A percentile compares a stretch with the other conserved stretches of the same genome.
Conservation (phyloP, 2,797 vertebrate species). For the Myotis daubentonii region DNA sequence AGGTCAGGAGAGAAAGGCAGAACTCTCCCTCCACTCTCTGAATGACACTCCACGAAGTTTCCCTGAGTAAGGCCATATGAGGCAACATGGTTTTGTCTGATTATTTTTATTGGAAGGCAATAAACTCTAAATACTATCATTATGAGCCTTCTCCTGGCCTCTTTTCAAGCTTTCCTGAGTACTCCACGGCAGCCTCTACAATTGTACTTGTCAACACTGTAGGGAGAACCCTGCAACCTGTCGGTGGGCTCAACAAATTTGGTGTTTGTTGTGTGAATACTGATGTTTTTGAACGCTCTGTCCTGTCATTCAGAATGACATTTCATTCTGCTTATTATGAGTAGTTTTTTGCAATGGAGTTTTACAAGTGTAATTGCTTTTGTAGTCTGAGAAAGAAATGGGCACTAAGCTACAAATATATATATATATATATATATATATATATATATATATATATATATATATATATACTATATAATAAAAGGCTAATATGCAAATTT, state of each 20-base stretch:
- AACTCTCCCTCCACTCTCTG: constrained; percentile 63
- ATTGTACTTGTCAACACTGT: constrained; percentile 66
- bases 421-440: too few species aligned
- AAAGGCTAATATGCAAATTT: too few species aligned
- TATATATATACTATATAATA: too few species aligned
- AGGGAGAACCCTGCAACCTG: constrained; percentile 60
- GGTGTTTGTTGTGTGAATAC: constrained; percentile 54
- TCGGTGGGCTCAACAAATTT: constrained; percentile 23
- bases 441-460: too few species aligned
- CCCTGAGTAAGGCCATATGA: constrained; percentile 40
- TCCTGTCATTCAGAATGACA: constrained; percentile 50
- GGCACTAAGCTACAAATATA: not conserved
- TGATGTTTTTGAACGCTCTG: not conserved
- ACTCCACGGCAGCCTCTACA: constrained; percentile 59
- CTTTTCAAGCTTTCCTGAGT: constrained; percentile 70
- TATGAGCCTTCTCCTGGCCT: constrained; percentile 69
- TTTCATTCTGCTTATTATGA: constrained; percentile 70
- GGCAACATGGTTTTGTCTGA: constrained; percentile 52
- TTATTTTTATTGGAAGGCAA: constrained; percentile 81
- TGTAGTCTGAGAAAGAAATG: constrained; percentile 57
- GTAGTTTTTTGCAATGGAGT: constrained; percentile 60
- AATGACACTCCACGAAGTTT: constrained; percentile 77
- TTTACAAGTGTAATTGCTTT: constrained; percentile 70
- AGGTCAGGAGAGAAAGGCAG: constrained; percentile 67
- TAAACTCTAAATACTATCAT: constrained; percentile 83